A percentile compares a stretch with the other conserved stretches of the same genome.
Evolutionary conservation across 1,140 invertebrate species (phyloP).

Genomic region (Babylonia areolata): DNA sequence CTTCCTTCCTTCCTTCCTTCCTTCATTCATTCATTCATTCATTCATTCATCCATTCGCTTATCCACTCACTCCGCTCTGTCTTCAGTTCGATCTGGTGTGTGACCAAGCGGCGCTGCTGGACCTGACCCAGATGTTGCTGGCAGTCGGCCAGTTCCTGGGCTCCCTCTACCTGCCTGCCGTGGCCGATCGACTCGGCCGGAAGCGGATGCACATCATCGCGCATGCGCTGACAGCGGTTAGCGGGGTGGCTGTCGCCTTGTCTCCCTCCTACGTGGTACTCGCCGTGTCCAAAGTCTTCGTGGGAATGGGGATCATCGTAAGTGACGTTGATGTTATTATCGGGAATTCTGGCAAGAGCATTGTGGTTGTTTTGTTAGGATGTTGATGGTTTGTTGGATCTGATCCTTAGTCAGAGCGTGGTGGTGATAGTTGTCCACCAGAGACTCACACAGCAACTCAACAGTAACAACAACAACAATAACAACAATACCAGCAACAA

Average conservation of each 20-base stretch:
- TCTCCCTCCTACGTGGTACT: conserved; percentile 40
- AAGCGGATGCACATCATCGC: conserved; percentile 49
- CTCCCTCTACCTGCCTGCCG: conserved; percentile 41
- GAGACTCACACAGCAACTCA: too few relatives aligned
- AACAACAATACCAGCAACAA: too few relatives aligned
- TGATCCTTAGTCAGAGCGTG: too few relatives aligned
- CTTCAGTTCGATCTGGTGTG: conserved; percentile 66
- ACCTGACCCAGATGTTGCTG: conserved; percentile 53
- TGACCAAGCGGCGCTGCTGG: conserved; percentile 43
- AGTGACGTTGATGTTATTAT: too few relatives aligned
- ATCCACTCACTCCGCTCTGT: too few relatives aligned
- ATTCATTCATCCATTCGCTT: too few relatives aligned
- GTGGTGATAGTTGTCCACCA: too few relatives aligned
- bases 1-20: too few relatives aligned
- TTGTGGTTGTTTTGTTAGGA: neutral
- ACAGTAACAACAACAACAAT: too few relatives aligned
- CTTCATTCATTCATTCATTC: too few relatives aligned
- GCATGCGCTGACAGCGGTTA: conserved; percentile 26
- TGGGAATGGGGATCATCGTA: conserved; percentile 48
- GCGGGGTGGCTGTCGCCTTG: conserved; percentile 32
- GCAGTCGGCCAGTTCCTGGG: conserved; percentile 53
- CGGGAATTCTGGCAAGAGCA: neutral
- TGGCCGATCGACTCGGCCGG: conserved; percentile 56
- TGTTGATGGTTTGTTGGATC: too few relatives aligned
- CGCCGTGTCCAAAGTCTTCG: conserved; percentile 39